A percentile compares a stretch with the other conserved stretches of the same genome.
Conservation (phyloP, 2,113 vertebrate species). For the Dipodomys spectabilis region DNA sequence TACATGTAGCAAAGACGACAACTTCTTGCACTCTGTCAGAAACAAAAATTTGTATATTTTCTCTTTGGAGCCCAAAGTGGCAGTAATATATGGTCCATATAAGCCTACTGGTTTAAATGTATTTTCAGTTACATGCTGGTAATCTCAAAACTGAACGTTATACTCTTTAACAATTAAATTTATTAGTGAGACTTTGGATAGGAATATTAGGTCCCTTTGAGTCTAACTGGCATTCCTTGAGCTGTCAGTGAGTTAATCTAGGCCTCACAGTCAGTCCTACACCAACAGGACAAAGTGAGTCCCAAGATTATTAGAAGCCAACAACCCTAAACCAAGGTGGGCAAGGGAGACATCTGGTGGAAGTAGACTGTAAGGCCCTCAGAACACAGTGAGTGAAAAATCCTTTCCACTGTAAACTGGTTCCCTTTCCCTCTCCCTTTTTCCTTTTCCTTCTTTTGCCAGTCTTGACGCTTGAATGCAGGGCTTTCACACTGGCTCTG, state of each 20-base stretch:
- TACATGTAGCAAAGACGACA: not conserved
- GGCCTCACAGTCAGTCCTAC: not conserved
- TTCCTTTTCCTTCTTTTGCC: too few relatives aligned
- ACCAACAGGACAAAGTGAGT: not conserved
- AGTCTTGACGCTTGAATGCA: too few relatives aligned
- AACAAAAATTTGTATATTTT: not conserved
- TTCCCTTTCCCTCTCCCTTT: too few relatives aligned
- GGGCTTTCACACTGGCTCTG: too few relatives aligned
- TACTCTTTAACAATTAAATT: not conserved
- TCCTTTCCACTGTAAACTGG: too few relatives aligned
- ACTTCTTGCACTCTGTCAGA: not conserved
- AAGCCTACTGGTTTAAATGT: not conserved
- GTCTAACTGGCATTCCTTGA: not conserved
- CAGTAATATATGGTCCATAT: not conserved
- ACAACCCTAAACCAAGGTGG: not conserved
- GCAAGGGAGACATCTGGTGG: slow-evolving; percentile 39
- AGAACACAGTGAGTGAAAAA: not conserved
- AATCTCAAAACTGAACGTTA: not conserved
- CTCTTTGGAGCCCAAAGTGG: not conserved
- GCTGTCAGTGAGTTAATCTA: not conserved
- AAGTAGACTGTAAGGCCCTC: not conserved
- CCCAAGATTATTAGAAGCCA: not conserved
- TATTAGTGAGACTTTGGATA: not conserved
- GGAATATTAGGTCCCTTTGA: not conserved
- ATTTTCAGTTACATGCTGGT: not conserved